These are phyloP conservation scores for Rhyacophila brunnea DNA, from an alignment of 1,140 invertebrate species.

Conservation along the genomic window DNA sequence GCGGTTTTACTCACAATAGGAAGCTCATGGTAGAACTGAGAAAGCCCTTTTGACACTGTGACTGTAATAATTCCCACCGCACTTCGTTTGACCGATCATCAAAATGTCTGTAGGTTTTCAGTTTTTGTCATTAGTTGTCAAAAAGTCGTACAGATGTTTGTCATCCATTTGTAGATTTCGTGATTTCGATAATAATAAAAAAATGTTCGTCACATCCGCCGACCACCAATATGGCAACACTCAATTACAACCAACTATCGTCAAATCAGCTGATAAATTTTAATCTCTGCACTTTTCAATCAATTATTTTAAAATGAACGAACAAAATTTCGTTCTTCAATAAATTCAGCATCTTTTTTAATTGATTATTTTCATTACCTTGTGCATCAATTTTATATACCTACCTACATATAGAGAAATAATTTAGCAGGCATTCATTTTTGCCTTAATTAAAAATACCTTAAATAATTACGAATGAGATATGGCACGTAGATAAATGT, in stretches of 20 bases:
- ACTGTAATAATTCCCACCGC: slow-evolving; percentile 11
- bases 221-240: not conserved
- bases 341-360: too few species aligned
- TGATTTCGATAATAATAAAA: not conserved
- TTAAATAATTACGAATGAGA: too few species aligned
- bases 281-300: too few species aligned
- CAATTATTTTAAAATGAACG: too few species aligned
- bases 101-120: slow-evolving; percentile 13
- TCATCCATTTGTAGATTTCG: slow-evolving; percentile 26
- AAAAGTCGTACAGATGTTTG: slow-evolving; percentile 27
- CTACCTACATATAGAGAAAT: too few species aligned
- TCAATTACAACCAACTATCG: not conserved
- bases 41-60: slow-evolving; percentile 10
- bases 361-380: too few species aligned
- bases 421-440: too few species aligned
- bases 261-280: too few species aligned
- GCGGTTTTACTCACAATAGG: slow-evolving; percentile 43
- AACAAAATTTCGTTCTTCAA: too few species aligned
- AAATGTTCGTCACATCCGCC: slow-evolving; percentile 14
- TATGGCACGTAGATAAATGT: too few species aligned
- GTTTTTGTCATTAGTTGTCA: slow-evolving; percentile 17
- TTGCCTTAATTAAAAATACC: too few species aligned
- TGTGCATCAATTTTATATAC: too few species aligned
- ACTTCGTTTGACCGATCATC: slow-evolving; percentile 16
- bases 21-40: slow-evolving; percentile 42